Evolutionary conservation across 2,797 vertebrate genomes (phyloP).

Genomic region (Tenualosa ilisha): DNA sequence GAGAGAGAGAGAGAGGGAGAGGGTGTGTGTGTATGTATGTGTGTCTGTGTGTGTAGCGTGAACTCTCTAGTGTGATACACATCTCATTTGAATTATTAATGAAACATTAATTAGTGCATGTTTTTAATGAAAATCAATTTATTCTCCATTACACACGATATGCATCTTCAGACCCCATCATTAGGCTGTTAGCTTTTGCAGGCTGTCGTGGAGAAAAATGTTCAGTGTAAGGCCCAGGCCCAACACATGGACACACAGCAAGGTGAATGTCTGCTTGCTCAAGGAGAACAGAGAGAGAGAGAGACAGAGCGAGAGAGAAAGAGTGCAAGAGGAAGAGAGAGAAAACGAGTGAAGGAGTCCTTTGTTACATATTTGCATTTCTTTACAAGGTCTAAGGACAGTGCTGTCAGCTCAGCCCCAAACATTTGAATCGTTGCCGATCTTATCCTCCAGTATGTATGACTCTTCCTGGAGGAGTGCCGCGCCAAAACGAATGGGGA

Average conservation of each 20-base stretch:
- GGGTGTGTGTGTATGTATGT: conserved; percentile 38
- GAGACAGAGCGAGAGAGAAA: too few relatives aligned
- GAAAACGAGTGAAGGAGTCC: background rate
- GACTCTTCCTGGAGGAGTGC: conserved; percentile 40
- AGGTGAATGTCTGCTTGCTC: conserved; percentile 1
- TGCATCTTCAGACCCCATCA: conserved; percentile 3
- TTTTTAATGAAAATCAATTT: conserved; percentile 54
- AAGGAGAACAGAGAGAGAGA: conserved; percentile 1
- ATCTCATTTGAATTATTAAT: conserved; percentile 52
- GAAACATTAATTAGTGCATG: conserved; percentile 47
- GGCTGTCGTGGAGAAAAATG: background rate
- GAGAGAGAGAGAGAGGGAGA: conserved; percentile 25
- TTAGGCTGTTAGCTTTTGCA: background rate
- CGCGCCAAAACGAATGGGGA: background rate
- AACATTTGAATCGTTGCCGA: conserved; percentile 4
- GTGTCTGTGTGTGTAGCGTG: conserved; percentile 38
- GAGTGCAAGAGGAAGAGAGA: background rate
- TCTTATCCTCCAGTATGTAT: conserved; percentile 23
- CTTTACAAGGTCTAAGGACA: background rate
- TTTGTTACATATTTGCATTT: background rate
- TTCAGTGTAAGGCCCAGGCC: conserved; percentile 29
- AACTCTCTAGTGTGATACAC: conserved; percentile 20
- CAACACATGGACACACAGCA: conserved; percentile 6
- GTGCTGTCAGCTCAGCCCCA: conserved; percentile 23
- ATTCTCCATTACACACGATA: conserved; percentile 33